Percentiles rank a stretch among this genome's conserved stretches.
Evolutionary conservation across 2,888 invertebrate species (phyloP).

Genomic region (Julus scanicus): DNA sequence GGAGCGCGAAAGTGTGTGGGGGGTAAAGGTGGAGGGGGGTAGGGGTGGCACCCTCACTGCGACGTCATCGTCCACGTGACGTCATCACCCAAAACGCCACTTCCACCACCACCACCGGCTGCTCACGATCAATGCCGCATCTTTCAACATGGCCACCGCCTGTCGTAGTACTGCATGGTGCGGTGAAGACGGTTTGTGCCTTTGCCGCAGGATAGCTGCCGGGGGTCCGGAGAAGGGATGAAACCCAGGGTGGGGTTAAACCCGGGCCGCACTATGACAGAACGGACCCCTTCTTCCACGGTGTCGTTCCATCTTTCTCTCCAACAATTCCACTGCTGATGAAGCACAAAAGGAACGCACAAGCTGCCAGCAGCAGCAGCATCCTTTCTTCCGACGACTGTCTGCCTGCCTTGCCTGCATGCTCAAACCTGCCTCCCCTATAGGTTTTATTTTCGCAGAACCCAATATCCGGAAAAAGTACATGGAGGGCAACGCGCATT

Average conservation of each 20-base stretch:
- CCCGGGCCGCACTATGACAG: background rate
- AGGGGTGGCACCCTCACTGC: background rate
- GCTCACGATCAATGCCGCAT: slow-evolving; percentile 29
- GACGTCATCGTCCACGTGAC: background rate
- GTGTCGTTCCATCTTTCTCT: slow-evolving; percentile 4
- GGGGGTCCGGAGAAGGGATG: background rate
- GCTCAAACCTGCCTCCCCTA: background rate
- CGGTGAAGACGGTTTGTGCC: background rate
- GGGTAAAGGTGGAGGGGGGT: background rate
- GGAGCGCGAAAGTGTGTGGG: background rate
- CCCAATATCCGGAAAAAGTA: background rate
- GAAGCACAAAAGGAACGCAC: background rate
- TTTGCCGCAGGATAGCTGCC: no score
- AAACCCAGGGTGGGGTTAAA: background rate
- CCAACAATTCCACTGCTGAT: slow-evolving; percentile 38
- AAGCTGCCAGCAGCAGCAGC: slow-evolving; percentile 4
- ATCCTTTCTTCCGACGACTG: slow-evolving; percentile 3
- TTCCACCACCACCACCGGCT: slow-evolving; percentile 39
- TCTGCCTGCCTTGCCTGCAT: background rate
- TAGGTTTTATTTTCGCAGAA: background rate
- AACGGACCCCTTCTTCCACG: background rate
- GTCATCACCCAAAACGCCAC: background rate
- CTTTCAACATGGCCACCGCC: slow-evolving; percentile 32
- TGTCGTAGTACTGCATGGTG: background rate
- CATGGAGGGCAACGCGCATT: background rate